A percentile compares a stretch with the other conserved stretches of the same genome.
Conservation (phyloP, 64 coral and sea anemone genomes). For the Stylophora pistillata region DNA sequence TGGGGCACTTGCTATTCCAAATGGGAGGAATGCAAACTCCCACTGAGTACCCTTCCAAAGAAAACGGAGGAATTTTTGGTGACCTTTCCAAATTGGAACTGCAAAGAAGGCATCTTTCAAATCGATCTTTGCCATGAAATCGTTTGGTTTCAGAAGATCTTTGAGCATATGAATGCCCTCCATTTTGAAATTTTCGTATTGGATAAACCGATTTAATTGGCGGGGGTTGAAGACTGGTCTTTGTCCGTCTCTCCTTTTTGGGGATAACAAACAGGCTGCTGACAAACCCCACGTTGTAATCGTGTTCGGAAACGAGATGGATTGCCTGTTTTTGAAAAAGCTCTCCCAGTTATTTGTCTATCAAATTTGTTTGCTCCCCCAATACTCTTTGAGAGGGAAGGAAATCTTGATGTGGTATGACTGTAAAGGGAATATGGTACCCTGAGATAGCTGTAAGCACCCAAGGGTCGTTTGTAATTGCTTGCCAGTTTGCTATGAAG, state of each 20-base stretch:
- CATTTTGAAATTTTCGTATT: constrained; percentile 55
- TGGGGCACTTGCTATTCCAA: constrained; percentile 28
- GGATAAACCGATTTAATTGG: constrained; percentile 26
- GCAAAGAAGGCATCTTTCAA: constrained; percentile 44
- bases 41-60: constrained; percentile 11
- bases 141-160: constrained; percentile 34
- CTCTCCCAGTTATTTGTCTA: constrained; percentile 35
- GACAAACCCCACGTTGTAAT: constrained; percentile 1
- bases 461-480: constrained; percentile 54
- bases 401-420: not conserved
- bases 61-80: constrained; percentile 58
- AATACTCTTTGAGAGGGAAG: not conserved
- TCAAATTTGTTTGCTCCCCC: constrained; percentile 13
- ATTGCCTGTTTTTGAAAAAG: constrained; percentile 6
- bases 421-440: constrained; percentile 4
- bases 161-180: constrained; percentile 23
- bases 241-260: constrained; percentile 32
- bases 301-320: not conserved
- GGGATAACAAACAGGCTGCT: constrained; percentile 41
- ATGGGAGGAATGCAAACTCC: constrained; percentile 45
- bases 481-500: constrained; percentile 28
- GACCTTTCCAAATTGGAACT: constrained; percentile 31
- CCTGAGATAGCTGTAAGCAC: not conserved
- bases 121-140: constrained; percentile 15
- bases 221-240: constrained; percentile 37